A percentile compares a stretch with the other conserved stretches of the same genome.
These are phyloP conservation scores for Gambusia yucatana DNA, from an alignment of 2,797 vertebrate species.

Conservation along the genomic window DNA sequence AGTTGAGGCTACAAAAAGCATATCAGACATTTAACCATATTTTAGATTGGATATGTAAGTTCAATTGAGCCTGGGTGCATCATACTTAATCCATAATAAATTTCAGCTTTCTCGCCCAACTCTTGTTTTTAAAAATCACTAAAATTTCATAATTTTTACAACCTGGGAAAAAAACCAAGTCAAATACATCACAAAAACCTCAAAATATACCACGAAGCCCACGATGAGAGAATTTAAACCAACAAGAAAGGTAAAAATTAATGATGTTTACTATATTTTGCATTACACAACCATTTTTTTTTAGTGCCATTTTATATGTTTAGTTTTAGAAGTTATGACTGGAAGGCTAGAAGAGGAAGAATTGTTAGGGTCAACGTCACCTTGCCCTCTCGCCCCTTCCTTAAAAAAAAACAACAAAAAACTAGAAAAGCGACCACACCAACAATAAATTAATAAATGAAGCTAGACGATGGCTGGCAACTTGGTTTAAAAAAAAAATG, in stretches of 20 bases:
- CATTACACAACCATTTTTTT: not conserved
- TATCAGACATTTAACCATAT: not conserved
- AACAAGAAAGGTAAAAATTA: not conserved
- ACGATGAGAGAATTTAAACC: not conserved
- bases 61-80: not conserved
- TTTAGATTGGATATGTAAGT: not conserved
- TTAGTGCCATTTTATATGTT: not conserved
- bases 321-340: not conserved
- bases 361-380: not conserved
- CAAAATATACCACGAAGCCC: not conserved
- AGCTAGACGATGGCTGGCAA: slow-evolving; percentile 4
- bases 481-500: not conserved
- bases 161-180: not conserved
- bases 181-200: not conserved
- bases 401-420: not conserved
- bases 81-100: not conserved
- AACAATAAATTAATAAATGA: slow-evolving; percentile 5
- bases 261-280: not conserved
- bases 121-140: not conserved
- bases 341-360: not conserved
- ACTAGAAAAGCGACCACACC: not conserved
- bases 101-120: not conserved
- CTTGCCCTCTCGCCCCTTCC: not conserved
- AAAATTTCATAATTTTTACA: not conserved
- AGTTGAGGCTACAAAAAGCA: not conserved